Evolutionary conservation across 2,888 invertebrate species (phyloP).

Genomic region (Deilephila elpenor): DNA sequence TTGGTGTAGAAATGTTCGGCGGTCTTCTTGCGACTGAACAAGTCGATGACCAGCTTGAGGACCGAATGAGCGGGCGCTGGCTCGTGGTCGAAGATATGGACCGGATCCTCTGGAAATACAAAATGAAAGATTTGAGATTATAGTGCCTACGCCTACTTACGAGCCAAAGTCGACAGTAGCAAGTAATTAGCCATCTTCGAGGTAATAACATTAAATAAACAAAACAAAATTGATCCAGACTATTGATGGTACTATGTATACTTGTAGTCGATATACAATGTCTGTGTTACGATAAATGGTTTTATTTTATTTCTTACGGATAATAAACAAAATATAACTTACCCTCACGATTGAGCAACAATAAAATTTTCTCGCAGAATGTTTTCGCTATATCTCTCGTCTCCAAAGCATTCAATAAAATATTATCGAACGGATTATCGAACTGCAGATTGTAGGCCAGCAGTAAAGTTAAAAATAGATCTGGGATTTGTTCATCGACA

Average conservation of each 20-base stretch:
- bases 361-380: conserved; percentile 95
- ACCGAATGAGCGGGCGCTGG: conserved; percentile 93
- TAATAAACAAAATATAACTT: conserved; percentile 38
- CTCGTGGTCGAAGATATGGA: conserved; percentile 92
- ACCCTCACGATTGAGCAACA: conserved; percentile 96
- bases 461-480: conserved; percentile 92
- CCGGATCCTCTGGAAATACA: conserved; percentile 90
- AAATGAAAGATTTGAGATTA: too few relatives aligned
- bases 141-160: too few relatives aligned
- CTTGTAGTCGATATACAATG: too few relatives aligned
- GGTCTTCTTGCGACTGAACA: conserved; percentile 91
- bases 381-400: conserved; percentile 90
- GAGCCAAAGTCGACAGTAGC: too few relatives aligned
- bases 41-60: conserved; percentile 93
- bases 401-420: conserved; percentile 89
- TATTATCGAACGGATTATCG: conserved; percentile 86
- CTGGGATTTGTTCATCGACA: conserved; percentile 93
- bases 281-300: background rate
- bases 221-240: too few relatives aligned
- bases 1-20: conserved; percentile 97
- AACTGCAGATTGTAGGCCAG: conserved; percentile 97
- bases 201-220: too few relatives aligned
- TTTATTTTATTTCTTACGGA: background rate
- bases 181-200: too few relatives aligned
- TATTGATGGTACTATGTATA: too few relatives aligned